Conservation (phyloP, 2,797 vertebrate genomes). For the Rhinichthys osculus region DNA sequence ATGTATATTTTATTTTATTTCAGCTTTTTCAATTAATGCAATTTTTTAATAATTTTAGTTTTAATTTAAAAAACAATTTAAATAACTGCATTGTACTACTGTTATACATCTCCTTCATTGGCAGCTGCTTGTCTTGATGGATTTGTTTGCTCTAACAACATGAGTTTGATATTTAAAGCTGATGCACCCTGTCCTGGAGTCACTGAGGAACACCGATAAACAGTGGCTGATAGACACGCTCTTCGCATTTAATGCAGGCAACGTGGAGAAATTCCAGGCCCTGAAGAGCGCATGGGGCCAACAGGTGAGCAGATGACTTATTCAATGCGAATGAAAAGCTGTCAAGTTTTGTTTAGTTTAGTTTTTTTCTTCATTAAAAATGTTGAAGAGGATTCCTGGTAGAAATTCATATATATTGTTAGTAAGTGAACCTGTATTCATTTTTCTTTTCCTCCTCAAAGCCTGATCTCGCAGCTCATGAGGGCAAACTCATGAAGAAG, state of each 20-base stretch:
- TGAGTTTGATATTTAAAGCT: conserved; percentile 76
- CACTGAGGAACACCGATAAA: conserved; percentile 90
- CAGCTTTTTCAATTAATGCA: not conserved
- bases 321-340: not conserved
- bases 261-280: conserved; percentile 93
- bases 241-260: conserved; percentile 95
- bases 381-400: not conserved
- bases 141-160: conserved; percentile 3
- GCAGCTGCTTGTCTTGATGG: not conserved
- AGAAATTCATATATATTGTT: not conserved
- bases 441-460: conserved; percentile 60
- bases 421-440: not conserved
- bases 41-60: too few relatives aligned
- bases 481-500: conserved; percentile 93
- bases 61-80: not conserved
- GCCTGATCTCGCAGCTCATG: conserved; percentile 95
- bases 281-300: conserved; percentile 94
- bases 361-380: not conserved
- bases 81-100: not conserved
- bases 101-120: not conserved
- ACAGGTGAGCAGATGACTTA: conserved; percentile 79
- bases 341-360: not conserved
- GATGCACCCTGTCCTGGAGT: conserved; percentile 96
- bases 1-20: too few relatives aligned
- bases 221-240: conserved; percentile 98